Evolutionary conservation across 2,888 invertebrate genomes (phyloP), one percentile per base, ranked within the genome.

Genomic region (Melangyna quadrimaculata): DNA sequence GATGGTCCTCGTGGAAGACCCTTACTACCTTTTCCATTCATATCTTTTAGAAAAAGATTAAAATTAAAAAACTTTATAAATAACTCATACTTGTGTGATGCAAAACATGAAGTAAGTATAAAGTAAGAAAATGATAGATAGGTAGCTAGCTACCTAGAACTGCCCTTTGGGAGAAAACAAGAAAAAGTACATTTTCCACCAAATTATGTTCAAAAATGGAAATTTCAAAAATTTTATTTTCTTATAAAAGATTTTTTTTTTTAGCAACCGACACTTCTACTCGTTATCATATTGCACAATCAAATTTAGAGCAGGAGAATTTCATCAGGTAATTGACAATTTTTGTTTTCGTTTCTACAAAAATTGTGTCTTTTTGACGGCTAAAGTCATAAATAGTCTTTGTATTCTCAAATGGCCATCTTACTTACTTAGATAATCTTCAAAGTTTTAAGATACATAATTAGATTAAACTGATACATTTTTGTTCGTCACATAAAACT

Each of bases 61-160:
- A 80, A 75, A 75, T 71, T 71, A 81, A 81, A 78, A 77, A 82
- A 78, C 71, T 81, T 81, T 67, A 67, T 35, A 57, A 67, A 72
- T 40, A 72, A 67, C 35, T 29, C 51, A 51, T 35, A 45, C 10
- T 45, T 48, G 5, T 17, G 12, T 8, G n/a, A 37, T 48, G 37
- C 2, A n/a, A 9, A 40, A 43, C n/a, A 40, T 14, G 51, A 37
- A 19, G 12, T 24, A 22, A 2, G 7, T 0, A 8, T 14, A 40
- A 8, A n/a, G 24, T 8, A 63, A 45, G 12, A 29, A 65, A 27
- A 63, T 29, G 27, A 19, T 65, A 10, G 45, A 65, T 32, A 9
- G 45, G 43, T 32, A 32, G 4, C 12, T 2, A 35, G n/a, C n/a
- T n/a, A n/a, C n/a, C n/a, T n/a, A 29, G 12, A 3, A 29, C 17